Evolutionary conservation across 2,113 vertebrate genomes (phyloP).

Genomic region (Scartelaos histophorus): DNA sequence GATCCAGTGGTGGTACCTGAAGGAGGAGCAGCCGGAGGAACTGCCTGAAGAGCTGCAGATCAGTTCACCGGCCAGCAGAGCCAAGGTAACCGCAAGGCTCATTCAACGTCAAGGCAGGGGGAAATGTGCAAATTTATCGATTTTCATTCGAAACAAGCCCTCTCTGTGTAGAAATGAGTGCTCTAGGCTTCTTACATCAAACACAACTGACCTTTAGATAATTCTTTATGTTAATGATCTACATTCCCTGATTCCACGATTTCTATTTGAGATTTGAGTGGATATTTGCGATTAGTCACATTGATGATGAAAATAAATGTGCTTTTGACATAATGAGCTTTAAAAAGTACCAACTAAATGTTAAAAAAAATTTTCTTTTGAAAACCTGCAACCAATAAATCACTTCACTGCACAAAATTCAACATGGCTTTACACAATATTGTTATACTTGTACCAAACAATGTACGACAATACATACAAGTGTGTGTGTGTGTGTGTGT

Average conservation of each 20-base stretch:
- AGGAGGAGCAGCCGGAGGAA: constrained; percentile 82
- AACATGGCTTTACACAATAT: not conserved
- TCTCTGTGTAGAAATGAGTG: not conserved
- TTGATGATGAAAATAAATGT: not conserved
- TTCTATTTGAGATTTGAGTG: not conserved
- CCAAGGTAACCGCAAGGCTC: constrained; percentile 80
- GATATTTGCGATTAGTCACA: not conserved
- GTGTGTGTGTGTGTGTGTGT: no score
- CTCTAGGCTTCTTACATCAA: not conserved
- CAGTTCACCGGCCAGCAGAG: constrained; percentile 81
- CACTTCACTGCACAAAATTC: not conserved
- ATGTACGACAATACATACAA: not conserved
- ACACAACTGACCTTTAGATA: not conserved
- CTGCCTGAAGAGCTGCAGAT: constrained; percentile 85
- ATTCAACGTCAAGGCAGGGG: not conserved
- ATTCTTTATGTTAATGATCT: not conserved
- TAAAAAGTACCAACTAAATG: not conserved
- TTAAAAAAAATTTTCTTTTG: not conserved
- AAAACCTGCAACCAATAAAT: not conserved
- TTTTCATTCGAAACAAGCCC: not conserved
- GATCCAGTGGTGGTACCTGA: constrained; percentile 98
- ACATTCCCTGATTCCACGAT: not conserved
- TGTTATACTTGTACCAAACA: not conserved
- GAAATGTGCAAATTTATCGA: not conserved
- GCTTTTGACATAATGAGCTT: not conserved